A percentile compares a stretch with the other conserved stretches of the same genome.
Evolutionary conservation across 1,140 invertebrate genomes (phyloP).

Genomic region (Bombus waltoni): DNA sequence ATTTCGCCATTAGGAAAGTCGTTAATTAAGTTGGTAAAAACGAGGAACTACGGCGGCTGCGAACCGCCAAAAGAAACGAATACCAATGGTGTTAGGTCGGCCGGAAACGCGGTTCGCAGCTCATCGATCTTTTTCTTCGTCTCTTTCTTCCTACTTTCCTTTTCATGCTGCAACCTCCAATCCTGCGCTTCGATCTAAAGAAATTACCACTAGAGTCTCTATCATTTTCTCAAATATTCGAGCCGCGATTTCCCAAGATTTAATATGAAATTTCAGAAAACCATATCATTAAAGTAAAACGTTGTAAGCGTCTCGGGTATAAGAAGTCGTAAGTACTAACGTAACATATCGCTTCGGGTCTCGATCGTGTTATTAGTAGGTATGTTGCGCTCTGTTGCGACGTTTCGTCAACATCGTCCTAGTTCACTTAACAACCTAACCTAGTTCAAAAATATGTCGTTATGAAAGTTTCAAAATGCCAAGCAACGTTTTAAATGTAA

Average conservation of each 20-base stretch:
- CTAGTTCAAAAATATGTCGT: too few relatives aligned
- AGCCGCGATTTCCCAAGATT: background rate
- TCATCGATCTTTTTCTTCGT: conserved; percentile 22
- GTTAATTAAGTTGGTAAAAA: conserved; percentile 69
- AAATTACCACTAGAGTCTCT: background rate
- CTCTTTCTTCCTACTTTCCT: background rate
- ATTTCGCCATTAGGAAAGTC: conserved; percentile 58
- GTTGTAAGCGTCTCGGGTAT: background rate
- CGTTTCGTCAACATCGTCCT: too few relatives aligned
- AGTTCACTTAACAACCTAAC: too few relatives aligned
- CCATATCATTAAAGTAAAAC: background rate
- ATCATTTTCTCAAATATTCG: background rate
- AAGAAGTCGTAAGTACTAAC: background rate
- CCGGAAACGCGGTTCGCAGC: conserved; percentile 36
- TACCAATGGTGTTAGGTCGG: conserved; percentile 29
- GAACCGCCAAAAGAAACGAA: conserved; percentile 37
- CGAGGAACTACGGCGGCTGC: background rate
- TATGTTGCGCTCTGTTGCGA: too few relatives aligned
- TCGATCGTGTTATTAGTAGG: too few relatives aligned
- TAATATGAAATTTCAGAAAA: background rate
- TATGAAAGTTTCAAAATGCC: too few relatives aligned
- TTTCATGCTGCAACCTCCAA: background rate
- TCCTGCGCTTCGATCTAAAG: background rate
- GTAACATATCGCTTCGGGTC: too few relatives aligned
- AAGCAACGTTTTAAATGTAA: background rate